These are phyloP conservation scores for Pipa parva DNA, from an alignment of 2,113 vertebrate species.

Conservation along the genomic window DNA sequence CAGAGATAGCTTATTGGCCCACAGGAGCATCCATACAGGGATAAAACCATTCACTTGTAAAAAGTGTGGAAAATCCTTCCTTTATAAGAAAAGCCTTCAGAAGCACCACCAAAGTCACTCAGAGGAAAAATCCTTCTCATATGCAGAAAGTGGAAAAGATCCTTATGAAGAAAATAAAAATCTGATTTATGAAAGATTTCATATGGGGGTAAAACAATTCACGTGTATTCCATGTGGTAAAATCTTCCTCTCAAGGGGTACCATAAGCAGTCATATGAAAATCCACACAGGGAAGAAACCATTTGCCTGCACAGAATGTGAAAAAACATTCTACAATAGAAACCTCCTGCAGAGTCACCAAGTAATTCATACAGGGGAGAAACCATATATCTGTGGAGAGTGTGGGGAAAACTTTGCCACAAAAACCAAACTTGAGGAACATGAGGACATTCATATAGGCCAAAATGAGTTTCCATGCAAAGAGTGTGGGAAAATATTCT, in stretches of 20 bases:
- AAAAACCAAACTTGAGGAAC: too few relatives aligned
- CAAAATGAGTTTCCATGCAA: too few relatives aligned
- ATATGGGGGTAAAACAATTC: slow-evolving; percentile 30
- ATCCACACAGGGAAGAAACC: slow-evolving; percentile 21
- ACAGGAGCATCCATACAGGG: not conserved
- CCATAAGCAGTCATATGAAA: slow-evolving; percentile 21
- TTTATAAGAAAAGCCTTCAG: not conserved
- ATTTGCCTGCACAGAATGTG: slow-evolving; percentile 42
- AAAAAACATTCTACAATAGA: slow-evolving; percentile 56
- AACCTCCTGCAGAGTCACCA: too few relatives aligned
- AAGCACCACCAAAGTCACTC: not conserved
- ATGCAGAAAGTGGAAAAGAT: not conserved
- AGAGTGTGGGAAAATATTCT: too few relatives aligned
- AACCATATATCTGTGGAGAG: too few relatives aligned
- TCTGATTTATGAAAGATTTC: slow-evolving; percentile 54
- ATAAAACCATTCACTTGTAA: not conserved
- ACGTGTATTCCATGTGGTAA: slow-evolving; percentile 23
- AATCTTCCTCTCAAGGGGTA: slow-evolving; percentile 11
- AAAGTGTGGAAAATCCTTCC: not conserved
- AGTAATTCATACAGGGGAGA: too few relatives aligned
- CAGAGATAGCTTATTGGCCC: not conserved
- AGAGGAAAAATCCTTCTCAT: not conserved
- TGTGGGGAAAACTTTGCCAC: too few relatives aligned
- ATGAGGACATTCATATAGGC: too few relatives aligned
- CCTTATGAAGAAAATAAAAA: not conserved